phyloP scores from a whole-genome alignment of 2,888 invertebrate genomes.

The Platypus cylindrus region DNA sequence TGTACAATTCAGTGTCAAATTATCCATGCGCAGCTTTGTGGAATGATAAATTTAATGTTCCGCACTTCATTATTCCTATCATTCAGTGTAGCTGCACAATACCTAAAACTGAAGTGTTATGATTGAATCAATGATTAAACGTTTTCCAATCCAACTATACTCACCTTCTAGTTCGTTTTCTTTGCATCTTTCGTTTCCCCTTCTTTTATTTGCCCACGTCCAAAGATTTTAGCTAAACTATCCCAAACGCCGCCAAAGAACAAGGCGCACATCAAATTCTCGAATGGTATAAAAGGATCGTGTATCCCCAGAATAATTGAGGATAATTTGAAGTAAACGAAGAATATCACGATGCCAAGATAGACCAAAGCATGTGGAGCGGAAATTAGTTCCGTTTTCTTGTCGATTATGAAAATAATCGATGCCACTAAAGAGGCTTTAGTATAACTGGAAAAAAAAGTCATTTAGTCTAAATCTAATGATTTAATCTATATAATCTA shows the following conservation, averaged over 20 bases:
- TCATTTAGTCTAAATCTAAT: too few species aligned
- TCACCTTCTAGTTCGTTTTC: constrained; percentile 52
- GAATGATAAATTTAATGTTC: constrained; percentile 24
- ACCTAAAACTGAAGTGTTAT: constrained; percentile 2
- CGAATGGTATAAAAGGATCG: constrained; percentile 98
- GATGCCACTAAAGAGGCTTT: constrained; percentile 94
- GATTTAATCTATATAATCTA: too few species aligned
- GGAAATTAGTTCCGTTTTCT: constrained; percentile 90
- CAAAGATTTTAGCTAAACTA: constrained; percentile 79
- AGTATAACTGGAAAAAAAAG: constrained; percentile 63
- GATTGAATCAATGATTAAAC: background rate
- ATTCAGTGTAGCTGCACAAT: constrained; percentile 9
- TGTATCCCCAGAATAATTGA: constrained; percentile 93
- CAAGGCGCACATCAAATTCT: constrained; percentile 92
- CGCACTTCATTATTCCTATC: constrained; percentile 27
- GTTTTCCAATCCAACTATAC: background rate
- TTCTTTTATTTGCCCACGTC: constrained; percentile 70
- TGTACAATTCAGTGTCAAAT: too few species aligned
- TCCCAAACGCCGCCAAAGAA: constrained; percentile 99
- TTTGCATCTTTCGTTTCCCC: constrained; percentile 65
- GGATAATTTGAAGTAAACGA: constrained; percentile 93
- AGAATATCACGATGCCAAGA: constrained; percentile 94
- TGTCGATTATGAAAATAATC: constrained; percentile 91
- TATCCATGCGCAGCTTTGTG: too few species aligned
- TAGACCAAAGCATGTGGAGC: constrained; percentile 96